Base-by-base conservation (phyloP, 2,888 invertebrate species). In the Germaria angustata region DNA sequence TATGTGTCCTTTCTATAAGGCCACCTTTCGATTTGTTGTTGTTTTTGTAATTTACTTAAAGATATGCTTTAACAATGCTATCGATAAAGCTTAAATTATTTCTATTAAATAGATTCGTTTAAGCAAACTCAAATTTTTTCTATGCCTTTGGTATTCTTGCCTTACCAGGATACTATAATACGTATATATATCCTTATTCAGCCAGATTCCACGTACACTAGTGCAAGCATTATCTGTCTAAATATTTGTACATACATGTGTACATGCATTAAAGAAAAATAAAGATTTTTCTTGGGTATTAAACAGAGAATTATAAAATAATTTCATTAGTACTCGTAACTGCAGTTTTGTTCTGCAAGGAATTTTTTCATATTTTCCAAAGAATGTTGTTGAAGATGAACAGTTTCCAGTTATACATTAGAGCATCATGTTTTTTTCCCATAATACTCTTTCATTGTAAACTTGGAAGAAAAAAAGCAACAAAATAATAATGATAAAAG, bases 221-320 rank as follows among this genome's bases (percentile, higher is more conserved):
- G n/a, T n/a, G n/a, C n/a, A n/a, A n/a, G n/a, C n/a, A n/a, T n/a
- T 51, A 5, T 51, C 39, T 72, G 72, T 41, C 28, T 39, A 41
- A 28, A 28, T 66, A 41, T 32, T 59, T 72, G 28, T 32, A 1
- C 4, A 24, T 15, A 11, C 36, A 22, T 36, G 5, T 68, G 8
- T 34, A 17, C 28, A 28, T 28, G 41, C 13, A 20, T 49, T 49
- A 11, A 28, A 28, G 6, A 28, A 36, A 69, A 44, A 57, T 39
- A 39, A 53, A 46, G 32, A 68, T 41, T 79, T 72, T 66, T 11
- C 32, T 49, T 72, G 53, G 51, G 34, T 72, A 71, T 72, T 79
- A 72, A 51, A 59, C 34, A 59, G 51, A 72, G 63, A 59, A 72
- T 59, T 72, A 72, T 51, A 72, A 72, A 72, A 66, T 66, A 72